Evolutionary conservation across 2,797 vertebrate genomes (phyloP).

Genomic region (Danio jaintianensis): DNA sequence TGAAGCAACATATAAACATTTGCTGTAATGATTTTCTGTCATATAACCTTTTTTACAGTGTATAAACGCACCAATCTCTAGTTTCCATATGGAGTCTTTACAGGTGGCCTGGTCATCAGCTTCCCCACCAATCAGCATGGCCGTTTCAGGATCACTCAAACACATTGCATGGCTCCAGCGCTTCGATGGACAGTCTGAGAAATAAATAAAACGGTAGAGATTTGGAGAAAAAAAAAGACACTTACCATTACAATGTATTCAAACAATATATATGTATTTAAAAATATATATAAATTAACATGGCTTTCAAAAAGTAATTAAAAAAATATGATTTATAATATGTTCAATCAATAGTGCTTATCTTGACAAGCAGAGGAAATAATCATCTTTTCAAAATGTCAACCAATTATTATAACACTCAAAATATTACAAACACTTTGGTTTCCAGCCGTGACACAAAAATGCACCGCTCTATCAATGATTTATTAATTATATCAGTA

Average conservation of each 20-base stretch:
- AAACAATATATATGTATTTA: neutral
- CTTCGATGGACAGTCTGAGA: conserved; percentile 81
- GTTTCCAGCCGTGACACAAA: neutral
- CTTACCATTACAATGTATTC: neutral
- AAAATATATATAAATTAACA: neutral
- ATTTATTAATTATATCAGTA: neutral
- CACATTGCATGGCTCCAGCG: conserved; percentile 89
- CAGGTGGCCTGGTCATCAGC: conserved; percentile 73
- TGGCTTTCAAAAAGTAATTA: no score
- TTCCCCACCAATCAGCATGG: conserved; percentile 87
- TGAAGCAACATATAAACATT: no score
- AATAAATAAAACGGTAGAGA: no score
- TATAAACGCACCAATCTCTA: conserved; percentile 82
- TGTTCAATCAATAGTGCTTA: neutral
- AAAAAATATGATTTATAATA: no score
- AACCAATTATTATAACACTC: neutral
- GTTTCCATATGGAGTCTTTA: conserved; percentile 84
- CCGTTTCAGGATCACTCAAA: conserved; percentile 84
- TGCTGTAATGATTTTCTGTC: no score
- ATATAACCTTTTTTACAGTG: no score
- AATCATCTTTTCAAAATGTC: neutral
- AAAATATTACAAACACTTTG: neutral
- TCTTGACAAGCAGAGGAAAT: neutral
- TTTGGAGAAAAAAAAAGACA: neutral
- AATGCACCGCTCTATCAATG: neutral